These are phyloP conservation scores for Prenolepis imparis DNA, from an alignment of 2,888 invertebrate species.

Conservation along the genomic window DNA sequence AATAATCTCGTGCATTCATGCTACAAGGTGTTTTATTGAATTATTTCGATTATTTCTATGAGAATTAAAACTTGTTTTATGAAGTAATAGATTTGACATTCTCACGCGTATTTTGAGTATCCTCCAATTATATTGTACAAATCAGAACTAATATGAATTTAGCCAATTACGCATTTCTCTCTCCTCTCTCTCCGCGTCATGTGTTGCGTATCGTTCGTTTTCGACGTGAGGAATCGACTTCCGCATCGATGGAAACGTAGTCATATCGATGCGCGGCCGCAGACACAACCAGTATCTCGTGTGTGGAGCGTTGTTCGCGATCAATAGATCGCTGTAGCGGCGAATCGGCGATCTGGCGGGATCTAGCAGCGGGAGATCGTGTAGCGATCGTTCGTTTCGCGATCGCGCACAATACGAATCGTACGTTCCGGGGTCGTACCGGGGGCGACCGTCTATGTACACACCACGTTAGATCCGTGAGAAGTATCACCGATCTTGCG, in stretches of 20 bases:
- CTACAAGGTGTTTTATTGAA: not conserved
- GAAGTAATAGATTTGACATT: conserved; percentile 8
- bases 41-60: not conserved
- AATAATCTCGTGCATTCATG: not conserved
- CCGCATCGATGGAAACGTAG: conserved; percentile 79
- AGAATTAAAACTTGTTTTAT: conserved; percentile 30
- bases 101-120: not conserved
- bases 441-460: conserved; percentile 76
- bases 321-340: conserved; percentile 83
- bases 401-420: conserved; percentile 80
- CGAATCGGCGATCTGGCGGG: conserved; percentile 80
- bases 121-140: conserved; percentile 14
- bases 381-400: conserved; percentile 84
- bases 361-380: conserved; percentile 85
- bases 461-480: conserved; percentile 79
- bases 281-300: conserved; percentile 71
- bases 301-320: conserved; percentile 81
- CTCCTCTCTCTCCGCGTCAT: not conserved
- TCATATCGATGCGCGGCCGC: conserved; percentile 75
- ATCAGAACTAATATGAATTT: conserved; percentile 14
- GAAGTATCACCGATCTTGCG: conserved; percentile 75
- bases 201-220: conserved; percentile 64
- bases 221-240: conserved; percentile 62
- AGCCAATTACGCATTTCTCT: conserved; percentile 39
- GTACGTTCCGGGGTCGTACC: conserved; percentile 81